Conservation (phyloP, 2,113 vertebrate genomes). For the Coptodon bakossiorum region DNA sequence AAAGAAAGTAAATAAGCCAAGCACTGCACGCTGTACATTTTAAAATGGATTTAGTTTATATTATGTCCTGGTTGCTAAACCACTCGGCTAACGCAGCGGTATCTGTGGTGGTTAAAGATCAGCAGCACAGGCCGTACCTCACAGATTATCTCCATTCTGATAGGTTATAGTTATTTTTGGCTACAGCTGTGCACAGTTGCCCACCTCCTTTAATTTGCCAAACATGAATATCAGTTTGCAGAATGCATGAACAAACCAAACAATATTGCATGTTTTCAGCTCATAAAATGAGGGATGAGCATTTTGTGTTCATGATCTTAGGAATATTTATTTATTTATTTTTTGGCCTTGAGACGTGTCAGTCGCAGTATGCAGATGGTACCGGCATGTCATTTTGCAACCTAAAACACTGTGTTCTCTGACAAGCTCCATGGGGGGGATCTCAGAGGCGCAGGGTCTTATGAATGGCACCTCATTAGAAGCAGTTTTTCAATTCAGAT, state of each 20-base stretch:
- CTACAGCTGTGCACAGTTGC: not conserved
- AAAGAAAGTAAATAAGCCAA: not conserved
- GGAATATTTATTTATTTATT: not conserved
- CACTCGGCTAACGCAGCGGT: not conserved
- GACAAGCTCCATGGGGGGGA: slow-evolving; percentile 40
- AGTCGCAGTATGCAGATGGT: slow-evolving; percentile 33
- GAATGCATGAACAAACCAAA: slow-evolving; percentile 10
- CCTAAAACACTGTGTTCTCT: slow-evolving; percentile 44
- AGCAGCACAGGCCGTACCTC: not conserved
- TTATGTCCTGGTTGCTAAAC: not conserved
- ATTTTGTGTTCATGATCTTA: slow-evolving; percentile 10
- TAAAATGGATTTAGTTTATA: not conserved
- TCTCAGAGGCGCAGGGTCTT: slow-evolving; percentile 53
- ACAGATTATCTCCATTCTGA: not conserved
- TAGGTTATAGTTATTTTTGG: not conserved
- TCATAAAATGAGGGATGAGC: slow-evolving; percentile 6
- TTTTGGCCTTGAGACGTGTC: slow-evolving; percentile 24
- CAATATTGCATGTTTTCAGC: slow-evolving; percentile 29
- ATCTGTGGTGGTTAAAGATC: not conserved
- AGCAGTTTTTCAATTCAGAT: slow-evolving; percentile 15
- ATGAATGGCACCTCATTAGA: slow-evolving; percentile 52
- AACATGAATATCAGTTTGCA: not conserved
- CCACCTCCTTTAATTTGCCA: not conserved
- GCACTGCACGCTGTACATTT: not conserved
- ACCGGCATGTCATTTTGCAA: slow-evolving; percentile 50